These are phyloP conservation scores for Calonectris borealis DNA, from an alignment of 2,113 vertebrate species.

Conservation along the genomic window DNA sequence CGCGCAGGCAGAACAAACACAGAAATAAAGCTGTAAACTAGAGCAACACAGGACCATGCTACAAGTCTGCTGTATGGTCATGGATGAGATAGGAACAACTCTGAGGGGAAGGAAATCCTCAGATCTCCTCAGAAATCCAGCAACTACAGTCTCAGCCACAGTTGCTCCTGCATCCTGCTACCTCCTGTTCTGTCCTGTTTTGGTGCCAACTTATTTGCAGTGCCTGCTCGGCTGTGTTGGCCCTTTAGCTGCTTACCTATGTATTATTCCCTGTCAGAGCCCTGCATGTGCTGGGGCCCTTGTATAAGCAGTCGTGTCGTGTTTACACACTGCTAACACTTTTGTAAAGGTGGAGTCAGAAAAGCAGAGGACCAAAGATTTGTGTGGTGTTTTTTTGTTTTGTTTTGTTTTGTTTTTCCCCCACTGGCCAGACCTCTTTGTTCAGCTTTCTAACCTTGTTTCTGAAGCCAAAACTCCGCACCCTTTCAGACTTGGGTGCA, in stretches of 20 bases:
- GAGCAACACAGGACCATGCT: background rate
- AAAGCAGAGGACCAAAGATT: background rate
- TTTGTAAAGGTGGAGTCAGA: background rate
- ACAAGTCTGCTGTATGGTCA: background rate
- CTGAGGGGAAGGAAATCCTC: background rate
- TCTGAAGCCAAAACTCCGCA: background rate
- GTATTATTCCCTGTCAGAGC: background rate
- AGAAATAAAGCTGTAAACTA: background rate
- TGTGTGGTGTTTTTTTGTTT: background rate
- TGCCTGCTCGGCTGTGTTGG: background rate
- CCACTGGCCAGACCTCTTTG: background rate
- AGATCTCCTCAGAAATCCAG: no score
- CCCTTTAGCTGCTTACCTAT: background rate
- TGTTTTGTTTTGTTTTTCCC: background rate
- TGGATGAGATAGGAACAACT: background rate
- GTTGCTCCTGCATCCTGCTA: background rate
- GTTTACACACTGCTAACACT: rapidly evolving
- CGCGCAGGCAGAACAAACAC: background rate
- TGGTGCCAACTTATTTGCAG: background rate
- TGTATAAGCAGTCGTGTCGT: background rate
- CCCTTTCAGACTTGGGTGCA: background rate
- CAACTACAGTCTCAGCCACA: background rate
- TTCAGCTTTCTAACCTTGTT: background rate
- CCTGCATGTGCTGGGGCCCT: rapidly evolving
- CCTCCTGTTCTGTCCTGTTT: background rate